Evolutionary conservation across 2,113 vertebrate genomes (phyloP).

Genomic region (Vulpes lagopus): DNA sequence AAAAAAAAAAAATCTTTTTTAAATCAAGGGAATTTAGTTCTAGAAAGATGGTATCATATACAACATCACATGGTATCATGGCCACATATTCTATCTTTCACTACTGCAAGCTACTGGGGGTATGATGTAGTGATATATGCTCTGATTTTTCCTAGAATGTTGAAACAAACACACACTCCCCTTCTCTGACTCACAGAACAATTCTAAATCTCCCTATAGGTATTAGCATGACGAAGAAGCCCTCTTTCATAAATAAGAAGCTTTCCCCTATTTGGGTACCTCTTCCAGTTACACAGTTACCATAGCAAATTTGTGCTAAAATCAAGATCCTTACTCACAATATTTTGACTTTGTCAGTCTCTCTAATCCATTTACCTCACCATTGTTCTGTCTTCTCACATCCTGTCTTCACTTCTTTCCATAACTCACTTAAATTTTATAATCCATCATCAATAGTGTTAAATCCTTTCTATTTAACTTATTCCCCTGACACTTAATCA

Average conservation of each 20-base stretch:
- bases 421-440: not conserved
- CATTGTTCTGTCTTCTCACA: not conserved
- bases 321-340: not conserved
- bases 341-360: not conserved
- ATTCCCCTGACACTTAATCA: not conserved
- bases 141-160: not conserved
- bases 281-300: not conserved
- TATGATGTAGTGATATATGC: not conserved
- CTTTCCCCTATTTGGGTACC: not conserved
- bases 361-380: not conserved
- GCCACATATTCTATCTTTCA: not conserved
- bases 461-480: not conserved
- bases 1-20: not conserved
- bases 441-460: not conserved
- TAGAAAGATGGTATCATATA: not conserved
- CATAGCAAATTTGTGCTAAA: not conserved
- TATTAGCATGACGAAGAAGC: not conserved
- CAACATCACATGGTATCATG: not conserved
- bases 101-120: not conserved
- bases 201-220: not conserved
- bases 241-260: not conserved
- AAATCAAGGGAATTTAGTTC: not conserved
- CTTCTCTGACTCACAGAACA: not conserved
- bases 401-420: not conserved
- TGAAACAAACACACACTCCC: not conserved